Conservation (phyloP, 2,113 vertebrate genomes). For the Bufo bufo region DNA sequence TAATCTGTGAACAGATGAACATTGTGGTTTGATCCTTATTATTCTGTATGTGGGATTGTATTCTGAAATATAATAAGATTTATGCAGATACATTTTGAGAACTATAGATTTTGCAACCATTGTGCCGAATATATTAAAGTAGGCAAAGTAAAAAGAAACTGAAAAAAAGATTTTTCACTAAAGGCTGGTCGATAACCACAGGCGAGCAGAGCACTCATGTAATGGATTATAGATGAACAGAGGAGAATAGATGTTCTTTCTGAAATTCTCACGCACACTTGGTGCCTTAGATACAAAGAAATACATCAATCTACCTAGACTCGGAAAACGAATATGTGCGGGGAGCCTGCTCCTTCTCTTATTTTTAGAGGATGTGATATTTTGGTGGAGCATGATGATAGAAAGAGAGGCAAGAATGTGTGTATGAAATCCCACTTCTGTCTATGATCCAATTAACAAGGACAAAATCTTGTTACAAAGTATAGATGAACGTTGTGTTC, state of each 20-base stretch:
- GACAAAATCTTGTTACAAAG: not conserved
- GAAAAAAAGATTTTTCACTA: conserved; percentile 29
- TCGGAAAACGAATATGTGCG: not conserved
- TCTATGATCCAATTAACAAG: not conserved
- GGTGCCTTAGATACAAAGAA: not conserved
- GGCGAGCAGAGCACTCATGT: conserved; percentile 2
- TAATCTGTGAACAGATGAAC: not conserved
- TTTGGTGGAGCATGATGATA: not conserved
- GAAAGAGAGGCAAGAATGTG: not conserved
- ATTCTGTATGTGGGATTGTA: not conserved
- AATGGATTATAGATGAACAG: conserved; percentile 37
- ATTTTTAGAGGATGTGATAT: conserved; percentile 14
- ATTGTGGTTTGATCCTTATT: not conserved
- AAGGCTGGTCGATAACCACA: conserved; percentile 33
- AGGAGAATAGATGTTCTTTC: not conserved
- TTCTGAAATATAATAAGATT: not conserved
- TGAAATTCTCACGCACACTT: conserved; percentile 29
- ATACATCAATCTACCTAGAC: conserved; percentile 23
- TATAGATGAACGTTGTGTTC: not conserved
- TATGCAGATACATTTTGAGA: not conserved
- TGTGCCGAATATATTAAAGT: not conserved
- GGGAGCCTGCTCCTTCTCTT: not conserved
- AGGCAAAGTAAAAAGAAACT: not conserved
- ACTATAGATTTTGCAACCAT: not conserved
- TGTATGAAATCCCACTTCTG: not conserved